Base-by-base conservation (phyloP, 2,797 vertebrate genomes). In the Anabacerthia variegaticeps region DNA sequence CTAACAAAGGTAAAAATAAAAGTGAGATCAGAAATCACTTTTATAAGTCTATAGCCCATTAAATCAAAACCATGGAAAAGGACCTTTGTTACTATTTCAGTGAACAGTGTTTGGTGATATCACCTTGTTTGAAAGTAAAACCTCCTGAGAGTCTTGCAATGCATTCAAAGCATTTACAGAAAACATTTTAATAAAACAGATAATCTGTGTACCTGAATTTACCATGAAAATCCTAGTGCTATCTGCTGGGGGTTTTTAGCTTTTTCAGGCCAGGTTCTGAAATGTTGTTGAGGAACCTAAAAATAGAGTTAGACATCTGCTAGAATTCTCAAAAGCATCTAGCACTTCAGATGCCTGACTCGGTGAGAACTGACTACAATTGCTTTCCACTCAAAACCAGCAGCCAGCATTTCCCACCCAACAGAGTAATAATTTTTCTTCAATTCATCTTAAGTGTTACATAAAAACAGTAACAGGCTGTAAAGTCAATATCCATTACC, bases 281-380 rank as follows among this genome's bases (percentile, higher is more conserved):
- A 71, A 54, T 65, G 17, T 56, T 94, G 52, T 68, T 82, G 54
- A 80, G 85, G 41, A 8, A 74, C 36, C 77, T 87, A 90, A 91
- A 91, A 95, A 79, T 65, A 91, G 49, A 91, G 49, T 19, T 56
- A 80, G 58, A 62, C 85, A 91, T 75, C 75, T 92, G 87, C 54
- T 83, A 37, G 72, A 56, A 41, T 44, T 74, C 77, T 63, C 86
- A 93, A 67, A 69, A 59, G 27, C 44, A 89, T 61, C 39, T 79
- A 95, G 54, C 62, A 66, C 72, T 93, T 96, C 68, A 89, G 58
- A 91, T 71, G 62, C 27, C 23, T 77, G 51, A 58, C 89, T 83
- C 39, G 27, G 58, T 77, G 89, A 85, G 56, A 92, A 80, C 39
- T 77, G 75, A 72, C 58, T 87, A 54, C 81, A 92, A 87, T n/a